Conservation (phyloP, 2,113 vertebrate genomes). For the Plecotus auritus region DNA sequence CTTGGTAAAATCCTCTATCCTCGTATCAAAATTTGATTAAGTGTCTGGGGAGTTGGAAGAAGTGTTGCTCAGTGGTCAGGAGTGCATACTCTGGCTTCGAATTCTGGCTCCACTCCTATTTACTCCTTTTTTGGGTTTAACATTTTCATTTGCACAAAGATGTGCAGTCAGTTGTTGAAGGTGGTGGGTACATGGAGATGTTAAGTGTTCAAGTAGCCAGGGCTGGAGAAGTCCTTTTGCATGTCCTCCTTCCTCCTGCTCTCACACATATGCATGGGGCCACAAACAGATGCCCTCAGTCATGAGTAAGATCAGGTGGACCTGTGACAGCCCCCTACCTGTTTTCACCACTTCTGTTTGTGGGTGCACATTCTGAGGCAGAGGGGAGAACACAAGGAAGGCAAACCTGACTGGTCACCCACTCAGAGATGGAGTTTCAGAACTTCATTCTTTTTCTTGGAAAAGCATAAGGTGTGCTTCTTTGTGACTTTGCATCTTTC, state of each 20-base stretch:
- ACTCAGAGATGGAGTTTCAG: neutral
- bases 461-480: neutral
- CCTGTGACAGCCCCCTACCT: neutral
- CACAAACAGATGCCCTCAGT: neutral
- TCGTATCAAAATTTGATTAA: neutral
- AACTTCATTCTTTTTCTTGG: neutral
- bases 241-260: neutral
- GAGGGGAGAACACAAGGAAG: neutral
- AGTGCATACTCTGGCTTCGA: neutral
- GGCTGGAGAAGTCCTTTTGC: neutral
- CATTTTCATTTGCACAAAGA: constrained; percentile 8
- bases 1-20: neutral
- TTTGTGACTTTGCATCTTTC: neutral
- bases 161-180: neutral
- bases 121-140: neutral
- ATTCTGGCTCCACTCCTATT: neutral
- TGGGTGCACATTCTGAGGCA: neutral
- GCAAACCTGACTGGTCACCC: neutral
- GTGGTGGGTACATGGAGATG: neutral
- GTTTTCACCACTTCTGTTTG: neutral
- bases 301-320: neutral
- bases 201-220: neutral
- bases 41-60: neutral
- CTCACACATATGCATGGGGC: neutral
- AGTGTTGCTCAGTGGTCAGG: neutral